Base-by-base conservation (phyloP, 2,888 invertebrate species). In the Psylliodes chrysocephalus region DNA sequence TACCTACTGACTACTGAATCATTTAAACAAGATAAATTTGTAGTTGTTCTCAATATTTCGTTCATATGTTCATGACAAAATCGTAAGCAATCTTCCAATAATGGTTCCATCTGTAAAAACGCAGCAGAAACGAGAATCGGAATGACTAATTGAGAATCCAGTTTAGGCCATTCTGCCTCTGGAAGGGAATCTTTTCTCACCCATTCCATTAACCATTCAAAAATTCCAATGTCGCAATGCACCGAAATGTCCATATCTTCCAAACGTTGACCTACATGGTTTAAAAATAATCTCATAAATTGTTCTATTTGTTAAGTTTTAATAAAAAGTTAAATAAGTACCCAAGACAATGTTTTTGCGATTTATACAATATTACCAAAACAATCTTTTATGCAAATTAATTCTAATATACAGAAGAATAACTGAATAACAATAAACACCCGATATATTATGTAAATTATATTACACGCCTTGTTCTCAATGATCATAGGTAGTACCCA, bases 161-260 rank as follows among this genome's bases (percentile, higher is more conserved):
- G 81, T 40, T 84, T 81, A 0, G 93, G 93, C 86, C 88, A 88
- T 70, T 88, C 88, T 0, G 88, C 88, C 62, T 88, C 86, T 63
- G 88, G 83, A 1, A 88, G 85, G 0, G 86, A 83, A 72, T 91
- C 91, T 25, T 89, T 87, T 81, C 95, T 95, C n/a, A 96, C 93
- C 94, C 96, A 97, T 69, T 91, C 89, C 92, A 97, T 95, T 55
- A 98, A 84, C 96, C 96, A 97, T 75, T 96, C 96, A 82, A 98
- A 98, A 66, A 97, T 95, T 79, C 92, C 88, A 61, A 98, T 92
- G 82, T 98, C 97, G 79, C 97, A 98, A 79, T 97, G 97, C 0
- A 98, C 97, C 0, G 96, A 96, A 71, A 98, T 97, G 77, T 97
- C 96, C 89, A 79, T 79, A 56, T 79, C 78, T 73, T 79, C 78